Evolutionary conservation across 2,113 vertebrate genomes (phyloP).

Genomic region (Columba livia): DNA sequence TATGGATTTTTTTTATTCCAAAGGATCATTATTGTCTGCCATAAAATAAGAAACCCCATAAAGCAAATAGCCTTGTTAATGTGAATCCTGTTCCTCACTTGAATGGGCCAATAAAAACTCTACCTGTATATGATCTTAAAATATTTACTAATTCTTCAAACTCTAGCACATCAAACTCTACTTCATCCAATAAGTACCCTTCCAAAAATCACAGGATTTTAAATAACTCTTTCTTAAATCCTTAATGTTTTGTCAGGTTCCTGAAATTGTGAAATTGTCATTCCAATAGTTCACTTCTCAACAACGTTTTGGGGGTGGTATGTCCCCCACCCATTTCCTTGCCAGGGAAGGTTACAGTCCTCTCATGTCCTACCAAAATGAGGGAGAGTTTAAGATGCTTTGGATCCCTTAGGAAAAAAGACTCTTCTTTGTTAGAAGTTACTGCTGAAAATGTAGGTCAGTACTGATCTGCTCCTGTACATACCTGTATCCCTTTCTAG

Average conservation of each 20-base stretch:
- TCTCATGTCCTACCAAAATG: background rate
- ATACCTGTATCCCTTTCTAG: background rate
- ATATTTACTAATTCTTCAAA: background rate
- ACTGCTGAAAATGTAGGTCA: background rate
- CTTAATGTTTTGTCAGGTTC: background rate
- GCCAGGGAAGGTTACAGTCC: background rate
- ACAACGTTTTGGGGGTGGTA: background rate
- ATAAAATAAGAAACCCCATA: background rate
- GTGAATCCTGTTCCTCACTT: background rate
- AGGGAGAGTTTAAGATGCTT: background rate
- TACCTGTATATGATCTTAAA: background rate
- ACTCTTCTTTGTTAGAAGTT: background rate
- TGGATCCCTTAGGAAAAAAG: background rate
- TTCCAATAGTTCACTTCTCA: background rate
- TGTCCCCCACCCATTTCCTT: background rate
- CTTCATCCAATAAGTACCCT: background rate
- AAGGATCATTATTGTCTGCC: background rate
- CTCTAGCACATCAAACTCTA: background rate
- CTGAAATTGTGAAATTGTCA: background rate
- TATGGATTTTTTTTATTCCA: background rate
- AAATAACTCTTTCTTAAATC: background rate
- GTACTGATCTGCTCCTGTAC: background rate
- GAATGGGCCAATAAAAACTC: background rate
- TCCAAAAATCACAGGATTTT: background rate
- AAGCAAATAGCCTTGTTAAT: background rate